Base-by-base conservation (phyloP, 2,888 invertebrate genomes). In the Philonicus albiceps region DNA sequence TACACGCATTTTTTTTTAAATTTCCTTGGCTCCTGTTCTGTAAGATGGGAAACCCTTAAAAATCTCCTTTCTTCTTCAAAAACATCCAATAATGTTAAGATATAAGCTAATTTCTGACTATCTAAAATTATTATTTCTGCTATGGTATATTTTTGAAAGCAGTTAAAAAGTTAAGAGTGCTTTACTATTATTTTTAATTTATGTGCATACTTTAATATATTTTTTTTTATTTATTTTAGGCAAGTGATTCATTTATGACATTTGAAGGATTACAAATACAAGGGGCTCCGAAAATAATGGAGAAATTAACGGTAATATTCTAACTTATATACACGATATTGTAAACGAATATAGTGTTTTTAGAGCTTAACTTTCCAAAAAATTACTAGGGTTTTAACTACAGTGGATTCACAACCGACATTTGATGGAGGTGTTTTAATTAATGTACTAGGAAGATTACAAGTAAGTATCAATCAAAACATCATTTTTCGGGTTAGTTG, bases 381-480 rank as follows among this genome's bases (percentile, higher is more conserved):
- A 93, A 98, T 99, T 90, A 96, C 95, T 92, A 95, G 98, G 92
- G 94, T 96, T 90, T 96, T 99, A 91, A 98, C 99, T 87, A 96
- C 97, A 34, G 95, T 98, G 88, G 99, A 99, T 92, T 97, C 98
- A 81, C 99, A 99, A 93, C 99, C 99, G n/a, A 98, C 97, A 95
- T 97, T 97, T 91, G 99, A 98, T 93, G 99, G 98, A 87, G 98
- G 98, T 88, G 97, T 99, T 89, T 93, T 99, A 92, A 98, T 99
- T 89, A 97, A 97, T 94, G 99, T 99, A 85, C 94, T 99, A 89
- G 99, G 99, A 90, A 96, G 98, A 93, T 94, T 99, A 91, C 97
- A 99, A 96, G 98, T 98, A 93, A 93, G 93, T 91, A 76, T 19
- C n/a, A 19, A n/a, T 53, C 37, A 31, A 49, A n/a, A 64, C 11